phyloP scores from a whole-genome alignment of 1,140 invertebrate genomes.

The Amphibalanus amphitrite region DNA sequence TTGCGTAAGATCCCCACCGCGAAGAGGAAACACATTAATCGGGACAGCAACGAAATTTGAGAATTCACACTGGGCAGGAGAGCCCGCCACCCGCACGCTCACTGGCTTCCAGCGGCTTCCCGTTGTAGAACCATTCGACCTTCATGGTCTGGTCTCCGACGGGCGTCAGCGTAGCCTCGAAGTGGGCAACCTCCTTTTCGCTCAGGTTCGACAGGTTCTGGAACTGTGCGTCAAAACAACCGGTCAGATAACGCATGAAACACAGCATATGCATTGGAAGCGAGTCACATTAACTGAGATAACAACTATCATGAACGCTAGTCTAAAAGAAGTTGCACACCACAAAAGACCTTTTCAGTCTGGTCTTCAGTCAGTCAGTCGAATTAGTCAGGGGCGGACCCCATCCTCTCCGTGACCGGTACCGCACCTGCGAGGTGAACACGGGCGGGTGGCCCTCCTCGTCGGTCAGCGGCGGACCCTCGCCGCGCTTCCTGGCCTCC shows the following conservation, averaged over 20 bases:
- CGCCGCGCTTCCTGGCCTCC: conserved; percentile 46
- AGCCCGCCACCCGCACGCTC: conserved; percentile 16
- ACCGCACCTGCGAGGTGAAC: conserved; percentile 61
- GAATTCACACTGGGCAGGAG: conserved; percentile 9
- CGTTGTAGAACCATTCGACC: conserved; percentile 96
- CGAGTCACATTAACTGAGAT: too few relatives aligned
- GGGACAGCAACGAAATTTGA: background rate
- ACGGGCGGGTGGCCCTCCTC: conserved; percentile 56
- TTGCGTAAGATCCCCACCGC: too few relatives aligned
- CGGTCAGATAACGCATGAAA: too few relatives aligned
- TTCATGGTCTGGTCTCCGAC: conserved; percentile 89
- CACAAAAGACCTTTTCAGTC: too few relatives aligned
- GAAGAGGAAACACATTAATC: background rate
- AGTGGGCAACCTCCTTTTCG: conserved; percentile 24
- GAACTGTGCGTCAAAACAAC: conserved; percentile 44
- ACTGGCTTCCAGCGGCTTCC: conserved; percentile 67
- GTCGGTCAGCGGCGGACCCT: conserved; percentile 41
- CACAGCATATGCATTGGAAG: too few relatives aligned
- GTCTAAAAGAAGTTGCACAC: too few relatives aligned
- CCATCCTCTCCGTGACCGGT: too few relatives aligned
- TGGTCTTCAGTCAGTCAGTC: too few relatives aligned
- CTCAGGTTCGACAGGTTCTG: conserved; percentile 23
- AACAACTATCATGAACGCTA: too few relatives aligned
- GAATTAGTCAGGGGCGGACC: too few relatives aligned
- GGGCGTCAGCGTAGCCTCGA: conserved; percentile 75